Evolutionary conservation across 2,113 vertebrate genomes (phyloP), one percentile per base, ranked within the genome.

Genomic region (Takifugu bimaculatus): DNA sequence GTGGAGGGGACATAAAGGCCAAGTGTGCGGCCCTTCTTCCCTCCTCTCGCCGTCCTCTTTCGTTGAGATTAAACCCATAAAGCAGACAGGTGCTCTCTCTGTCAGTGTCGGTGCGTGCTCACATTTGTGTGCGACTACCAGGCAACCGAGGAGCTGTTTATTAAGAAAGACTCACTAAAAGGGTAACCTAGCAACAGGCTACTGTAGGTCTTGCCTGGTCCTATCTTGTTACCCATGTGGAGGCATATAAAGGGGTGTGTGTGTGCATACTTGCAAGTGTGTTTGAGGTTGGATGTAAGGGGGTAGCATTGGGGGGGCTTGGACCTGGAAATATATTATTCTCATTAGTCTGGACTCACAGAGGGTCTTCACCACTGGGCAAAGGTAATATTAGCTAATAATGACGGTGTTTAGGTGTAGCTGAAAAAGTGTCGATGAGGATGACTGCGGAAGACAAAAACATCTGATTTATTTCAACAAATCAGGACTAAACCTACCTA

Each of bases 101-200:
- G 70, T 79, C 65, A 44, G 72, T 52, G 51, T 53, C 13, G 27
- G 51, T 47, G 56, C 6, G 56, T 58, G 25, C 39, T 4, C 11
- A 43, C 2, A 10, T 56, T 20, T 26, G 35, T 43, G 39, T 6
- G 39, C 26, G n/a, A 39, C 35, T 11, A 12, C 3, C 32, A 65
- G 64, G 76, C 62, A 85, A 88, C 81, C 87, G 78, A 81, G 68
- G 64, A 84, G 68, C 80, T 84, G 80, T 89, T 91, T 90, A 85
- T 87, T 86, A 82, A 81, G 78, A 79, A 75, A 82, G 65, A 84
- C 81, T 90, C 78, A 86, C 81, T 79, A 74, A 85, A 85, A 71
- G 82, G 81, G 91, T 92, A 88, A 90, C 91, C 88, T 92, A 91
- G 91, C 91, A 92, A 92, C 91, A 88, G 82, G 79, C 88, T 82